These are phyloP conservation scores for Astyanax mexicanus DNA, from an alignment of 2,797 vertebrate species.

Conservation along the genomic window DNA sequence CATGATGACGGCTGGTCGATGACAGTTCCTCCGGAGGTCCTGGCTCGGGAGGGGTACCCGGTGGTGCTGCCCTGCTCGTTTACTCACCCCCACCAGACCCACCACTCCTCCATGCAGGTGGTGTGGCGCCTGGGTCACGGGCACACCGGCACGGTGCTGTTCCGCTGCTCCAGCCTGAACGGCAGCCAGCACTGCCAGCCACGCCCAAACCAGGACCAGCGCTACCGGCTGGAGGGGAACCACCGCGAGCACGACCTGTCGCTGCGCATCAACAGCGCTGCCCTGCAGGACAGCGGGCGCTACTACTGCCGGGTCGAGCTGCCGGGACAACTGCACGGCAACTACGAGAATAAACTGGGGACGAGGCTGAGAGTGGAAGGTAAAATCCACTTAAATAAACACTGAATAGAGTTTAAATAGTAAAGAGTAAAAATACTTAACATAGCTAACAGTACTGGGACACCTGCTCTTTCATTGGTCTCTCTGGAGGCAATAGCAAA, in stretches of 20 bases:
- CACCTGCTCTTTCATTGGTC: too few species aligned
- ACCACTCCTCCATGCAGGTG: conserved; percentile 84
- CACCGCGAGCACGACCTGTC: conserved; percentile 90
- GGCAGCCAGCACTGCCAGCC: conserved; percentile 80
- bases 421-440: too few species aligned
- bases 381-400: conserved; percentile 60
- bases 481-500: too few species aligned
- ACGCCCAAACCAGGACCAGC: conserved; percentile 81
- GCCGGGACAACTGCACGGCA: conserved; percentile 78
- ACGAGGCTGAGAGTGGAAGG: conserved; percentile 86
- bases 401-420: too few species aligned
- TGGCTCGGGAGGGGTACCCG: conserved; percentile 82
- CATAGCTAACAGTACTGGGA: too few species aligned
- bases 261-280: conserved; percentile 83
- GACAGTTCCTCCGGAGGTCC: conserved; percentile 82
- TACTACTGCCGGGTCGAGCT: conserved; percentile 93
- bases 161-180: conserved; percentile 81
- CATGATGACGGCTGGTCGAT: conserved; percentile 86
- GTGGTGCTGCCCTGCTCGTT: conserved; percentile 90
- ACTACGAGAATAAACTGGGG: conserved; percentile 89
- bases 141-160: conserved; percentile 77
- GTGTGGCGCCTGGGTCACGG: conserved; percentile 88
- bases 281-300: conserved; percentile 85
- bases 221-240: conserved; percentile 90
- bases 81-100: conserved; percentile 88